Evolutionary conservation across 1,140 invertebrate species (phyloP), one percentile per base, ranked within the genome.

Genomic region (Cydia pomonella): DNA sequence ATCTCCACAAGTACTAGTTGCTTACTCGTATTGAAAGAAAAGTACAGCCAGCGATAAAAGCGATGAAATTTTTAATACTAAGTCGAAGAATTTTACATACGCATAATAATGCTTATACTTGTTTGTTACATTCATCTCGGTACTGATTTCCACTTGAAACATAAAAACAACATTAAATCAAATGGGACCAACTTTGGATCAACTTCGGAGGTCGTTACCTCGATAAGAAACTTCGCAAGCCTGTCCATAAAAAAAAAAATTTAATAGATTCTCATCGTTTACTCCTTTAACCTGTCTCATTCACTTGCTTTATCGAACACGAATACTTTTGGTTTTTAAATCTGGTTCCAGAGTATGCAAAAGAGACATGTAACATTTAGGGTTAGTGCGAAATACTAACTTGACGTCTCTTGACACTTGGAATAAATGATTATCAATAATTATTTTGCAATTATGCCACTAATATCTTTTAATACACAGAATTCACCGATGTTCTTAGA

Each of bases 191-290:
- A 69, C 16, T 69, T 44, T 69, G 27, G 29, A 18, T 33, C 5
- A 69, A 69, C 29, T 69, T 69, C 29, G 12, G 64, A 64, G 63
- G 64, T 69, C 64, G 29, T 10, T 38, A 38, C 27, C 64, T 33
- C 29, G 64, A 69, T 41, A 69, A 69, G 29, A 21, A 69, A 69
- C 64, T 29, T 29, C 64, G 27, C 27, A 38, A 21, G 64, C 9
- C 29, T 18, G 21, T 9, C 27, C 29, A 33, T 69, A 41, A 69
- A 69, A 69, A 69, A 44, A 12, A 3, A 41, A 3, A 41, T 66
- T 69, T 69, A 69, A 69, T 69, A 69, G 64, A 69, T 69, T 38
- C 16, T 10, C 18, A 16, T 5, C 4, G 64, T 23, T 59, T 23
- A 10, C 21, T 59, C 53, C 53, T 23, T 59, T 59, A 23, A 12